Evolutionary conservation across 2,888 invertebrate genomes (phyloP).

Genomic region (Geophilus truncorum): DNA sequence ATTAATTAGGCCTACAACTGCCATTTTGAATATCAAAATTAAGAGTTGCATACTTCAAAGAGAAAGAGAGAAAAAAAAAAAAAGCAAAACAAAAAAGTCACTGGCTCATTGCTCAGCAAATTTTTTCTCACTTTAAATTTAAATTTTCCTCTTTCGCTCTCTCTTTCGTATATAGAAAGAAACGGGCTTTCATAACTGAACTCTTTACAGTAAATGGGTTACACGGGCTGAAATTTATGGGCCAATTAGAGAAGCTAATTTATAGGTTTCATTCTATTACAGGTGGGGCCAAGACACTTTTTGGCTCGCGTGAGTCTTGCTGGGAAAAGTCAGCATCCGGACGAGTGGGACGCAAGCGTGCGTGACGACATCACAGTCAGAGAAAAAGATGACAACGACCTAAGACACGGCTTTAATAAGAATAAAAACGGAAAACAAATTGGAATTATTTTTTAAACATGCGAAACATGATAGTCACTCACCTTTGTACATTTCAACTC

Average conservation of each 20-base stretch:
- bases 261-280: constrained; percentile 13
- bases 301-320: constrained; percentile 9
- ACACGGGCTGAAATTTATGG: neutral
- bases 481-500: neutral
- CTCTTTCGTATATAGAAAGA: neutral
- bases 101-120: neutral
- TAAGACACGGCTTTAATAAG: neutral
- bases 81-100: too few relatives aligned
- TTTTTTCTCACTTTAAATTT: neutral
- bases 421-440: neutral
- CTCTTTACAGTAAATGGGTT: constrained; percentile 17
- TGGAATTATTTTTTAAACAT: constrained; percentile 6
- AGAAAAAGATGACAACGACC: constrained; percentile 11
- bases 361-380: neutral
- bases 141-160: neutral
- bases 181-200: neutral
- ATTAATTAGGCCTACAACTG: neutral
- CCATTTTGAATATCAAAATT: neutral
- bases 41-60: neutral
- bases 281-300: constrained; percentile 14
- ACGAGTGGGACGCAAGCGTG: constrained; percentile 9
- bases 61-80: neutral
- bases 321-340: constrained; percentile 10
- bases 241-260: constrained; percentile 1
- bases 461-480: neutral